These are phyloP conservation scores for Miltochrista miniata DNA, from an alignment of 2,888 invertebrate genomes.

Conservation along the genomic window DNA sequence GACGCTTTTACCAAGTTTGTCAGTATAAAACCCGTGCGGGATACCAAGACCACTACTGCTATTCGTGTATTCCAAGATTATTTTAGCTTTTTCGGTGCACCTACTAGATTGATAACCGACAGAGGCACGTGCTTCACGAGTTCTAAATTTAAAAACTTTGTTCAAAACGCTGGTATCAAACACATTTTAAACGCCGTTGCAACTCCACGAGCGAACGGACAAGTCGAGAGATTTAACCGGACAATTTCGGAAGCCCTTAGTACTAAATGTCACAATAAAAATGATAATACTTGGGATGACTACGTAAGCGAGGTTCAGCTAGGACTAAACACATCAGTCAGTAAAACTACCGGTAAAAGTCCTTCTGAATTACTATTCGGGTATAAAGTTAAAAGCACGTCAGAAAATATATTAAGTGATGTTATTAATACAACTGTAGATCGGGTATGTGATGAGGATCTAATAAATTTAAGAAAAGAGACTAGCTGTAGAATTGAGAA, in stretches of 20 bases:
- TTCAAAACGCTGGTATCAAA: neutral
- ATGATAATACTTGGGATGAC: slow-evolving; percentile 8
- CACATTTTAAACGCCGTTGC: slow-evolving; percentile 11
- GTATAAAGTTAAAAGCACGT: neutral
- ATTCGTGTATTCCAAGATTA: no score
- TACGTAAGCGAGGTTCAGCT: slow-evolving; percentile 2
- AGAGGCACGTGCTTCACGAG: slow-evolving; percentile 9
- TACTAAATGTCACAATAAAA: slow-evolving; percentile 1
- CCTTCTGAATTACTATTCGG: slow-evolving; percentile 8
- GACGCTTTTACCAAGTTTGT: no score
- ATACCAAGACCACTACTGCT: no score
- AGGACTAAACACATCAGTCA: slow-evolving; percentile 8
- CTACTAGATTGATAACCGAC: slow-evolving; percentile 4
- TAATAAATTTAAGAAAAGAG: neutral
- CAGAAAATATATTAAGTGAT: slow-evolving; percentile 2
- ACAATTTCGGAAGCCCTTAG: slow-evolving; percentile 5
- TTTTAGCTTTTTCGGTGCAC: no score
- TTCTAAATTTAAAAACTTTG: slow-evolving; percentile 5
- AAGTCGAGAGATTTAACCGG: slow-evolving; percentile 8
- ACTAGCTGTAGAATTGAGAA: slow-evolving; percentile 1
- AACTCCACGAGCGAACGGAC: slow-evolving; percentile 11
- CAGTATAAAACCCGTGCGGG: no score
- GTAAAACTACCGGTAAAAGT: slow-evolving; percentile 5
- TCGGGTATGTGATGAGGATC: neutral
- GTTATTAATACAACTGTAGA: neutral